A percentile compares a stretch with the other conserved stretches of the same genome.
Evolutionary conservation across 2,797 vertebrate genomes (phyloP).

Genomic region (Urocyon cinereoargenteus): DNA sequence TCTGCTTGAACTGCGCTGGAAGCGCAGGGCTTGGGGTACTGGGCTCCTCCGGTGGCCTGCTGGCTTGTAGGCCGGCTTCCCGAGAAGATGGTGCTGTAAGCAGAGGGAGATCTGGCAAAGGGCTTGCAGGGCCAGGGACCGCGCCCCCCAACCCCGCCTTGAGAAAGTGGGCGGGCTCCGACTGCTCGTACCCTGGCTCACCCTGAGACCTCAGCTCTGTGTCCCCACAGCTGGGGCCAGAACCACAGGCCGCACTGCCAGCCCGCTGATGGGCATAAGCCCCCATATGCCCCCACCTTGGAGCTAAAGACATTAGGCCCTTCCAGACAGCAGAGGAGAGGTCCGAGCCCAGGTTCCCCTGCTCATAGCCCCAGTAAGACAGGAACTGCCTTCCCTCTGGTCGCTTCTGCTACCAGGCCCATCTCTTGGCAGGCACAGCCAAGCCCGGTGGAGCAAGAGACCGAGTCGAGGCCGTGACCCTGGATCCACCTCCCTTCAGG

Average conservation of each 20-base stretch:
- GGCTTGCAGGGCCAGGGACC: rapidly evolving
- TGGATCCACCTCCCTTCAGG: not conserved
- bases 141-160: rapidly evolving
- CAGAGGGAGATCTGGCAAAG: not conserved
- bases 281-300: not conserved
- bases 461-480: not conserved
- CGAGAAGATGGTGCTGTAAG: conserved; percentile 90
- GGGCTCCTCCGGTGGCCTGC: conserved; percentile 94
- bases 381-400: not conserved
- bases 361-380: not conserved
- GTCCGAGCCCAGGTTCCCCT: not conserved
- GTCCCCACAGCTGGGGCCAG: not conserved
- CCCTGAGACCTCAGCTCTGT: not conserved
- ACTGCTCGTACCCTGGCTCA: not conserved
- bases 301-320: not conserved
- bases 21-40: conserved; percentile 88
- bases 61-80: conserved; percentile 92
- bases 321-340: not conserved
- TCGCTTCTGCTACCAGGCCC: no score
- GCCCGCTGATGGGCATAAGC: not conserved
- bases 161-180: not conserved
- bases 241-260: not conserved
- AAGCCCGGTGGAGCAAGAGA: rapidly evolving
- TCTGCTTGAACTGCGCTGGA: conserved; percentile 96
- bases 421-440: not conserved